Base-by-base conservation (phyloP, 2,797 vertebrate species). In the Helostoma temminkii region DNA sequence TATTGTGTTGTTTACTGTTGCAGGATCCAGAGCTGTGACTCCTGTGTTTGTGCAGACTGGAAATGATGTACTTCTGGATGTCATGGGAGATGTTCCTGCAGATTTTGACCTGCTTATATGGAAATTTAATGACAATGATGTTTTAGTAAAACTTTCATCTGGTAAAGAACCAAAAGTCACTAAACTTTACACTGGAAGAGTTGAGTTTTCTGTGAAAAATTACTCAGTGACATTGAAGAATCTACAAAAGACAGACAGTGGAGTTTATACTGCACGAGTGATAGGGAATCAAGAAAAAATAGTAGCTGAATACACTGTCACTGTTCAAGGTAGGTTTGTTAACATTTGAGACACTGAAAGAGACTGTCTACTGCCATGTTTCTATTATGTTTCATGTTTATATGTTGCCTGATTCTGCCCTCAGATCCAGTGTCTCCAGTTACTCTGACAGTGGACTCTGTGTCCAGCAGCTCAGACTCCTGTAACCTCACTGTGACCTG, bases 401-500 rank as follows among this genome's bases (percentile, higher is more conserved):
- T n/a, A 4, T 6, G 1, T 12, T 5, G n/a, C n/a, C n/a, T n/a
- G n/a, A n/a, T 25, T 21, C 18, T 11, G 9, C 25, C 34, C 11
- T 30, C 71, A 85, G 79, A 46, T 56, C 32, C 26, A 39, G 81
- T 68, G 41, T 46, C 61, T 42, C 55, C 50, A 2, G 50, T 67
- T 37, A 0, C 19, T 0, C 41, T 81, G 66, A 58, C 3, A 9
- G 42, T 68, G 34, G 6, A 14, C 2, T 47, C 19, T 9, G 22
- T 64, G 25, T n/a, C 22, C 48, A 7, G 0, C 0, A 48, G 37
- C 32, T 22, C 37, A 16, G 69, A 60, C 52, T 43, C 26, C 54
- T 80, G 74, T 66, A 73, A 71, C 25, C 1, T 82, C 71, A 74
- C 62, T 32, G 82, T 81, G 72, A 79, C 19, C 63, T 87, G 85